Conservation (phyloP, 1,140 invertebrate genomes). For the Drosophila parvula region DNA sequence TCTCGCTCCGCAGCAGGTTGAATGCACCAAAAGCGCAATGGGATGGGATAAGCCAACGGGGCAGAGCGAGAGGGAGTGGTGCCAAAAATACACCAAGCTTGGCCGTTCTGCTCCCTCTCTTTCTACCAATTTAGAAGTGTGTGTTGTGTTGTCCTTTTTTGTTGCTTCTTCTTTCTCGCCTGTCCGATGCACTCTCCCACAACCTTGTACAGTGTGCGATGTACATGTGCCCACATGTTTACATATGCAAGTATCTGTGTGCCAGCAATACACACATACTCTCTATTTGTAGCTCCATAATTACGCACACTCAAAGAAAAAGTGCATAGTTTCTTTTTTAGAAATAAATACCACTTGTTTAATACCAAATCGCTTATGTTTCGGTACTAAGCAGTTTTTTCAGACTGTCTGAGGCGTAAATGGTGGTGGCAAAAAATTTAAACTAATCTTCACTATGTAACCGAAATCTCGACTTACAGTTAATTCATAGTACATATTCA, state of each 20-base stretch:
- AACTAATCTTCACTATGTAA: background rate
- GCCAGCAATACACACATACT: slow-evolving; percentile 4
- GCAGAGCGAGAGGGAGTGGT: slow-evolving; percentile 20
- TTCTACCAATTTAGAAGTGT: slow-evolving; percentile 18
- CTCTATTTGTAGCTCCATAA: slow-evolving; percentile 38
- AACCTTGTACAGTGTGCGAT: slow-evolving; percentile 13
- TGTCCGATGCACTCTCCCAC: slow-evolving; percentile 15
- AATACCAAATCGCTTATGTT: no score
- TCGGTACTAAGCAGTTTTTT: background rate
- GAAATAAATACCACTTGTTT: background rate
- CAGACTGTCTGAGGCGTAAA: no score
- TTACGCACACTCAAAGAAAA: slow-evolving; percentile 4
- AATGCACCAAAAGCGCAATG: slow-evolving; percentile 58
- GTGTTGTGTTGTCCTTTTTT: slow-evolving; percentile 26
- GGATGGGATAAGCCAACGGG: slow-evolving; percentile 11
- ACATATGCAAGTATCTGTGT: slow-evolving; percentile 27
- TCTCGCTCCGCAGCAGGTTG: slow-evolving; percentile 52
- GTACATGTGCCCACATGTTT: slow-evolving; percentile 25
- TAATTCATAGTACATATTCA: no score
- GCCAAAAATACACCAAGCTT: slow-evolving; percentile 39
- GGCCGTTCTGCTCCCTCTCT: slow-evolving; percentile 8
- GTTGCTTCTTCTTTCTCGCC: slow-evolving; percentile 2
- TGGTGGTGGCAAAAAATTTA: background rate
- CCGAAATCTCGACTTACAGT: background rate
- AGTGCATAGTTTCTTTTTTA: no score